Conservation (phyloP, 1,140 invertebrate species). For the Drosophila sproati region DNA sequence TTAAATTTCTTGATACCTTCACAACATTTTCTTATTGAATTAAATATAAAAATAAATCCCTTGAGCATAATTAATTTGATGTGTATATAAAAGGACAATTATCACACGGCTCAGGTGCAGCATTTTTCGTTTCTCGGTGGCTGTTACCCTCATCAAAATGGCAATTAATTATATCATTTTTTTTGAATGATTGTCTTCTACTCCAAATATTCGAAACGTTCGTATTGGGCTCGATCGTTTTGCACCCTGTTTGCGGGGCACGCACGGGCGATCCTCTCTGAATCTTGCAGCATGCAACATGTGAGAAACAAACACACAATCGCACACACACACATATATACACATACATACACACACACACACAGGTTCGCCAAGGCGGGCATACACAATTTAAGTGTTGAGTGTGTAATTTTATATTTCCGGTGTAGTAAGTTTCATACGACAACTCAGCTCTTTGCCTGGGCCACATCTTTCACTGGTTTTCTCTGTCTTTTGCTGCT, state of each 20-base stretch:
- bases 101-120: conserved; percentile 68
- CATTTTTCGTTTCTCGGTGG: conserved; percentile 55
- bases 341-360: conserved; percentile 14
- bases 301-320: conserved; percentile 36
- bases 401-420: conserved; percentile 83
- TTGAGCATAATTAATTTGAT: conserved; percentile 24
- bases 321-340: conserved; percentile 18
- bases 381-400: conserved; percentile 76
- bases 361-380: conserved; percentile 16
- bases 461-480: conserved; percentile 60
- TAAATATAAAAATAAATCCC: background rate
- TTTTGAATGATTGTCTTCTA: conserved; percentile 34
- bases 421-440: conserved; percentile 81
- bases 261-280: conserved; percentile 49
- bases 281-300: conserved; percentile 80
- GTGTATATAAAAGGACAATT: conserved; percentile 12
- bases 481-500: conserved; percentile 42
- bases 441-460: conserved; percentile 64
- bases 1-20: background rate
- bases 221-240: conserved; percentile 68
- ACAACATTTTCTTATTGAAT: background rate
- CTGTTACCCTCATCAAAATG: conserved; percentile 65
- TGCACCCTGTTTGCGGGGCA: conserved; percentile 62
- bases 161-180: conserved; percentile 72
- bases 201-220: conserved; percentile 32